phyloP scores from a whole-genome alignment of 2,113 vertebrate genomes.

The Plotosus lineatus region DNA sequence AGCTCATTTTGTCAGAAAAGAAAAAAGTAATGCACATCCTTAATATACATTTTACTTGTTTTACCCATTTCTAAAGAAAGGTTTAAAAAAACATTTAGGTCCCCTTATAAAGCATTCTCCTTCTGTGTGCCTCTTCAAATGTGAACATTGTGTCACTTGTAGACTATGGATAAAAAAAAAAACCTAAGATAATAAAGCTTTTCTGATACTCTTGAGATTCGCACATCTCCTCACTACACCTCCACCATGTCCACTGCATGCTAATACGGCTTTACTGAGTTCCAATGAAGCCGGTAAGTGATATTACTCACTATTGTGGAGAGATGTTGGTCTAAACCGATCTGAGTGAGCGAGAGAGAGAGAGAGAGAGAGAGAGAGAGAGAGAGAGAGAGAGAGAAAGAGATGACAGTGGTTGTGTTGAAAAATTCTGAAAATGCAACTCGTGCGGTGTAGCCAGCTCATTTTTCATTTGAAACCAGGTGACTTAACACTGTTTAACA shows the following conservation, averaged over 20 bases:
- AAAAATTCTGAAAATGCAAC: neutral
- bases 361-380: no score
- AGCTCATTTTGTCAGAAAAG: no score
- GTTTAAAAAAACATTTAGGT: neutral
- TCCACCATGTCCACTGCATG: slow-evolving; percentile 14
- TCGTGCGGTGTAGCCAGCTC: neutral
- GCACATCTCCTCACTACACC: neutral
- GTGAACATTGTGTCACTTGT: neutral
- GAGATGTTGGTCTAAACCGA: slow-evolving; percentile 19
- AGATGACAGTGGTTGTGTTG: neutral
- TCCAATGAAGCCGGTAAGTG: neutral
- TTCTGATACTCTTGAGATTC: neutral
- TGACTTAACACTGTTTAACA: neutral
- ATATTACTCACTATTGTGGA: slow-evolving; percentile 25
- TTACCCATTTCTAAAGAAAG: neutral
- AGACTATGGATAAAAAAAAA: neutral
- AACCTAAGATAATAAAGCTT: neutral
- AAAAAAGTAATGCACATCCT: neutral
- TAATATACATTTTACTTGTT: neutral
- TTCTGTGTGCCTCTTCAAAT: neutral
- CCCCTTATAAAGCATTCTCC: neutral
- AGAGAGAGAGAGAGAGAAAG: no score
- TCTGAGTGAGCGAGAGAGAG: no score
- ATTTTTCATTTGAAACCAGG: neutral
- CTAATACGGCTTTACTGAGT: slow-evolving; percentile 25